Percentiles rank a stretch among this genome's conserved stretches.
phyloP scores from a whole-genome alignment of 2,797 vertebrate genomes.

The Myotis myotis region DNA sequence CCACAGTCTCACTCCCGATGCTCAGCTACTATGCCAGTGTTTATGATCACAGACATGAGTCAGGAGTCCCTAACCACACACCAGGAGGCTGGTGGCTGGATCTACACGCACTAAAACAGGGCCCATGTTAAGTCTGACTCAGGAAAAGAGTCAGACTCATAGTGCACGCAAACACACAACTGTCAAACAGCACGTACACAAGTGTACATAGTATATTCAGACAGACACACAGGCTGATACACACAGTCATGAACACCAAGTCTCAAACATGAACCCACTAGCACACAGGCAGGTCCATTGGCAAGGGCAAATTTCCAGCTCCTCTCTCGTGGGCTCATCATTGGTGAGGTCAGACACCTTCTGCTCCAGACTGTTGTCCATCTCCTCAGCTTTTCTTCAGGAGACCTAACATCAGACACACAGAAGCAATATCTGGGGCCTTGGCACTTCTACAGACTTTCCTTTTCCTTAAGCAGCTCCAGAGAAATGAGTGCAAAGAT shows the following conservation, averaged over 20 bases:
- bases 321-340: not conserved
- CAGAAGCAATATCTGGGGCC: not conserved
- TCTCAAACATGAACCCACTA: not conserved
- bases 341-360: not conserved
- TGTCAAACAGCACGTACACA: rapidly evolving
- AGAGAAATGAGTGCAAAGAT: not conserved
- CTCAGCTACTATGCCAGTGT: not conserved
- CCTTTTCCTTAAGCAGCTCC: not conserved
- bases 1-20: not conserved
- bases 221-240: not conserved
- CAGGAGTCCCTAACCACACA: rapidly evolving
- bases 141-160: not conserved
- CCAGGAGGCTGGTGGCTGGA: not conserved
- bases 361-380: not conserved
- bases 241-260: not conserved
- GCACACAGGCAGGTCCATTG: not conserved
- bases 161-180: not conserved
- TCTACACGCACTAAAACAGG: not conserved
- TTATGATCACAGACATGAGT: not conserved
- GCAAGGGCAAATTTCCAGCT: not conserved
- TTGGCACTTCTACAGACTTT: no score
- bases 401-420: not conserved
- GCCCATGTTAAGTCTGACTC: not conserved
- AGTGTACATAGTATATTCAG: not conserved
- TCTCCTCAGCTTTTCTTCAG: not conserved